Evolutionary conservation across 2,888 invertebrate genomes (phyloP).

Genomic region (Cheilosia impressa): DNA sequence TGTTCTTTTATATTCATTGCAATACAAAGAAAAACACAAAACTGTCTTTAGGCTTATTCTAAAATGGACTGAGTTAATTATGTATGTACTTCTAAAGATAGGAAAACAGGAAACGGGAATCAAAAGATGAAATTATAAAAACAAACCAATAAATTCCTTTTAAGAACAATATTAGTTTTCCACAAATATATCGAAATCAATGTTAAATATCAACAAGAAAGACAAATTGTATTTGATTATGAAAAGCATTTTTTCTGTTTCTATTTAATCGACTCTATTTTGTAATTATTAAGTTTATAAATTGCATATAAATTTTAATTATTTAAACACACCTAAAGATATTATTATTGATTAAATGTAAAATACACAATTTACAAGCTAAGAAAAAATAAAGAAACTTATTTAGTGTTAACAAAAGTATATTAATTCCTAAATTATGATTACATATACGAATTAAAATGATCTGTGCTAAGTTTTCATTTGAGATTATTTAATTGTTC

Average conservation of each 20-base stretch:
- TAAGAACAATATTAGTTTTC: not conserved
- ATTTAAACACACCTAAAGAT: slow-evolving; percentile 1
- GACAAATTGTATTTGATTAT: slow-evolving; percentile 2
- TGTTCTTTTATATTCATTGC: not conserved
- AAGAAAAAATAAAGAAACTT: not conserved
- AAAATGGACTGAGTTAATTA: not conserved
- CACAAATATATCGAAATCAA: not conserved
- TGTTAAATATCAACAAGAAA: slow-evolving; percentile 13
- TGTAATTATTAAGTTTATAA: slow-evolving; percentile 18
- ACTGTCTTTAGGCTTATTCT: not conserved
- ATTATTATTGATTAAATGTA: slow-evolving; percentile 34
- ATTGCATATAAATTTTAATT: slow-evolving; percentile 26
- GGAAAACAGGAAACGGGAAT: slow-evolving; percentile 1
- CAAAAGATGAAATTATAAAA: slow-evolving; percentile 15
- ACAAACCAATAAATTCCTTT: not conserved
- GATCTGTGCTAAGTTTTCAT: slow-evolving; percentile 26
- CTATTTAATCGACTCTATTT: not conserved
- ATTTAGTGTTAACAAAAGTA: slow-evolving; percentile 2
- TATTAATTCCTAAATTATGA: slow-evolving; percentile 36
- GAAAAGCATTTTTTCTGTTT: not conserved
- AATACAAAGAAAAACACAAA: not conserved
- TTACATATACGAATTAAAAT: slow-evolving; percentile 10
- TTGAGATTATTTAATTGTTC: slow-evolving; percentile 29
- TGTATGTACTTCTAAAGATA: not conserved
- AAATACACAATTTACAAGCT: slow-evolving; percentile 14